Percentiles rank a stretch among this genome's conserved stretches.
phyloP scores from a whole-genome alignment of 2,888 invertebrate species.

The Mystacides longicornis region DNA sequence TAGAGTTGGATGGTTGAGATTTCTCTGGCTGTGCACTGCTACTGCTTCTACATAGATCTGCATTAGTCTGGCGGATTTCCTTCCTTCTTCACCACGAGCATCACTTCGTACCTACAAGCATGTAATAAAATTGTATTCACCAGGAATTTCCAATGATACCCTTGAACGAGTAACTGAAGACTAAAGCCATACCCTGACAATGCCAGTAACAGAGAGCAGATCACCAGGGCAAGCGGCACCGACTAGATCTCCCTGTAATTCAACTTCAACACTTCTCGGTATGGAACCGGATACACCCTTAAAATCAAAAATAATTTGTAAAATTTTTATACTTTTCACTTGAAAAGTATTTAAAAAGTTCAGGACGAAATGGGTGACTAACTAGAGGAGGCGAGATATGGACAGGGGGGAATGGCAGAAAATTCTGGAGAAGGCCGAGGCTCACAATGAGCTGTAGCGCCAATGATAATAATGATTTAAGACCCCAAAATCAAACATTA shows the following conservation, averaged over 20 bases:
- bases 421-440: too few species aligned
- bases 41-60: conserved; percentile 75
- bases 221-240: conserved; percentile 82
- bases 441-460: too few species aligned
- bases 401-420: too few species aligned
- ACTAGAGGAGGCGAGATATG: too few species aligned
- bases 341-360: background rate
- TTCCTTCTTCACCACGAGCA: conserved; percentile 49
- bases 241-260: conserved; percentile 75
- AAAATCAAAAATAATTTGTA: conserved; percentile 26
- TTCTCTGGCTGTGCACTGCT: conserved; percentile 67
- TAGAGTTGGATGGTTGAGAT: conserved; percentile 49
- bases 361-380: too few species aligned
- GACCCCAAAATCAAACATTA: too few species aligned
- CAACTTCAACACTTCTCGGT: conserved; percentile 77
- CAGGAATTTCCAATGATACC: background rate
- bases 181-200: conserved; percentile 58
- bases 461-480: too few species aligned
- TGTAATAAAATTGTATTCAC: background rate
- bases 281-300: conserved; percentile 62
- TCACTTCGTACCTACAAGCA: conserved; percentile 48
- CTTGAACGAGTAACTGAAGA: background rate
- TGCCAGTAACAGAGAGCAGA: conserved; percentile 77
- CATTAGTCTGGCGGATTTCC: conserved; percentile 53
- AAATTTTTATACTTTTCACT: background rate